Base-by-base conservation (phyloP, 2,888 invertebrate genomes). In the Clusia tigrina region DNA sequence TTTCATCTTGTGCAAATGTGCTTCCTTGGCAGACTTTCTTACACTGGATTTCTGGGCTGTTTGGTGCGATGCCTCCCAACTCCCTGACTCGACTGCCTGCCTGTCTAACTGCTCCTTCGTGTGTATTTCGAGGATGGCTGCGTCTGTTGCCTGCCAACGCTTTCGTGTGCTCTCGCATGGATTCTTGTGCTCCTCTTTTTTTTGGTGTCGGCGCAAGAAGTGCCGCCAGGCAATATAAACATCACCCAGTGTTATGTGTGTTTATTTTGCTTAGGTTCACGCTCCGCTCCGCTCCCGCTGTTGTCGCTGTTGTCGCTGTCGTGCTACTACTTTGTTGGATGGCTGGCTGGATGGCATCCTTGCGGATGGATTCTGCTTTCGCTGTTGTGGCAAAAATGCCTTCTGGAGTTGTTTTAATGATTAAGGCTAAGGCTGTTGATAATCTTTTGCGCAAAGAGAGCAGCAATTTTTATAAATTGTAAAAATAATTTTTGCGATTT, bases 401-500 rank as follows among this genome's bases (percentile, higher is more conserved):
- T 62, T 23, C 64, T 59, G 54, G 64, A 60, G 64, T 63, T 65
- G 60, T 67, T 59, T 61, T 63, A 61, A 67, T 61, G 64, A 65
- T 61, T 63, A 63, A 61, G 58, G 55, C 55, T 42, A 3, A 59
- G 67, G n/a, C 62, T 57, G 60, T n/a, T 25, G 52, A 58, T 60
- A 48, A 67, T 54, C 55, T 64, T 46, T 48, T 38, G 55, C 24
- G 46, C 46, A 38, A 2, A 17, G 24, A 58, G 54, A 56, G 57
- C 22, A 48, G 61, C 63, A 58, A 65, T 67, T 63, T 67, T 63
- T 61, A 58, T 59, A 67, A 65, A 67, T 65, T 63, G 63, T 54
- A 63, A 61, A 58, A 67, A 63, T 67, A 63, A 67, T 65, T 64
- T 59, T 57, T 54, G 60, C 55, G 62, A 65, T 67, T 67, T 67